Percentiles rank a stretch among this genome's conserved stretches.
Conservation (phyloP, 2,888 invertebrate genomes). For the Chymomyza procnemis region DNA sequence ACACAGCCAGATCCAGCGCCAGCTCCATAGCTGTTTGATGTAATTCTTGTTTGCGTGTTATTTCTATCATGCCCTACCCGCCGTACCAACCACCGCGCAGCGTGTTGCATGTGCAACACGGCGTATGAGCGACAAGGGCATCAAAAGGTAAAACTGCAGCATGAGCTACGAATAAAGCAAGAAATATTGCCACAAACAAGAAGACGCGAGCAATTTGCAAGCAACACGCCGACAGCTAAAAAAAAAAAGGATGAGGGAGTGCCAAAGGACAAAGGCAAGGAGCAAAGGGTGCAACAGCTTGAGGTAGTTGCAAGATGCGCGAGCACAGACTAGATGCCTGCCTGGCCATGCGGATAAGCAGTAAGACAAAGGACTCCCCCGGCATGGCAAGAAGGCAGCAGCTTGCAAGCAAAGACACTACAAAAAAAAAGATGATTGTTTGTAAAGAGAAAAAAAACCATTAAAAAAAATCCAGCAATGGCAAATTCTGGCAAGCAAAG, state of each 20-base stretch:
- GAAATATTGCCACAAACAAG: constrained; percentile 35
- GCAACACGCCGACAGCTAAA: constrained; percentile 31
- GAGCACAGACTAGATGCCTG: background rate
- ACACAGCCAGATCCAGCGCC: constrained; percentile 40
- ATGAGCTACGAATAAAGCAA: background rate
- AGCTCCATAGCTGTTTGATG: constrained; percentile 40
- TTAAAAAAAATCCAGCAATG: constrained; percentile 26
- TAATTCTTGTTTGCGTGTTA: background rate
- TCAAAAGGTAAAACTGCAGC: constrained; percentile 8
- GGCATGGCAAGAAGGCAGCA: too few relatives aligned
- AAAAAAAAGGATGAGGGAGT: constrained; percentile 1
- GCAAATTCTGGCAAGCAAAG: constrained; percentile 37
- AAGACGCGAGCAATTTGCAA: constrained; percentile 51
- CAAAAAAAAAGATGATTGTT: background rate
- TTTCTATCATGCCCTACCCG: background rate
- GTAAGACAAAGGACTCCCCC: too few relatives aligned
- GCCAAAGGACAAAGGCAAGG: background rate
- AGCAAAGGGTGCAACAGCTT: background rate
- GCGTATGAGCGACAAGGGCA: constrained; percentile 55
- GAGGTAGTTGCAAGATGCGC: background rate
- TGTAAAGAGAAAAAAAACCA: background rate
- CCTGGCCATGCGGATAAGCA: background rate
- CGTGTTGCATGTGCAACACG: constrained; percentile 44
- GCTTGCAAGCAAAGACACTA: background rate
- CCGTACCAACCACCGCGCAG: too few relatives aligned